These are phyloP conservation scores for Watersipora subatra DNA, from an alignment of 1,140 invertebrate species.

Conservation along the genomic window DNA sequence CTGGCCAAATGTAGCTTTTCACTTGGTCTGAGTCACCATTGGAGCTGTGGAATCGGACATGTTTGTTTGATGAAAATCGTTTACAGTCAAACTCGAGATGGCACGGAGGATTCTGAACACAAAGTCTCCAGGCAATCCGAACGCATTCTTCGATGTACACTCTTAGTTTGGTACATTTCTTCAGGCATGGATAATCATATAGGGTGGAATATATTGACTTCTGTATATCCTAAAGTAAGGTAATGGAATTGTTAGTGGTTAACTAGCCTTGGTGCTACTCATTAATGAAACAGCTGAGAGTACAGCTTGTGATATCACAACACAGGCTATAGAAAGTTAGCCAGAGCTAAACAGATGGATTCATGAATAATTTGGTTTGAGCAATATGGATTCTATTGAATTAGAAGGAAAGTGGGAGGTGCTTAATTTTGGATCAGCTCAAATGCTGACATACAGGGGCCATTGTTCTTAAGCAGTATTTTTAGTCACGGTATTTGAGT, in stretches of 20 bases:
- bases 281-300: no score
- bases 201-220: slow-evolving; percentile 54
- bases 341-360: no score
- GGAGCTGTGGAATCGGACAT: slow-evolving; percentile 53
- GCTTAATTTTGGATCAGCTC: no score
- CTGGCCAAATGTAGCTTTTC: slow-evolving; percentile 57
- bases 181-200: slow-evolving; percentile 60
- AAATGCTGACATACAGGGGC: no score
- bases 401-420: no score
- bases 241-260: background rate
- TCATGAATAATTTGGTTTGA: no score
- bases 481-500: no score
- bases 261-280: no score
- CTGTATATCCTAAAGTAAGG: slow-evolving; percentile 47
- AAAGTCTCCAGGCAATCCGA: slow-evolving; percentile 49
- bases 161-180: slow-evolving; percentile 48
- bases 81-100: slow-evolving; percentile 48
- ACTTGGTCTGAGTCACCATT: slow-evolving; percentile 47
- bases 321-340: no score
- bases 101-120: slow-evolving; percentile 43
- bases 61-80: slow-evolving; percentile 47
- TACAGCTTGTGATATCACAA: no score
- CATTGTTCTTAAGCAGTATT: no score
- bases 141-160: slow-evolving; percentile 53
- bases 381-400: no score